A percentile compares a stretch with the other conserved stretches of the same genome.
These are phyloP conservation scores for Taxidea taxus DNA, from an alignment of 2,113 vertebrate species.

Conservation along the genomic window DNA sequence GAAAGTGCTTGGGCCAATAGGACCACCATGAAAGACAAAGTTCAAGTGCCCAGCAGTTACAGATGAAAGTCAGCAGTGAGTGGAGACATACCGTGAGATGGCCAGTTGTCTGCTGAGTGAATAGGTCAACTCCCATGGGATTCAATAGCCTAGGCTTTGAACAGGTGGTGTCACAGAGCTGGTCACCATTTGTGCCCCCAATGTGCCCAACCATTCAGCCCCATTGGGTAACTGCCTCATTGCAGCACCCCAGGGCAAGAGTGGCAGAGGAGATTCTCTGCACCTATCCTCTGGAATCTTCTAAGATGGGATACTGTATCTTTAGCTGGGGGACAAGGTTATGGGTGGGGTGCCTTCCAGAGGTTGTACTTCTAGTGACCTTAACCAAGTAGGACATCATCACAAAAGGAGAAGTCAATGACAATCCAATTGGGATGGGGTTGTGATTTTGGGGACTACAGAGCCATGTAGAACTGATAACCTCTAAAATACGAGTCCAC, in stretches of 20 bases:
- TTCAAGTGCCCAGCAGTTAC: neutral
- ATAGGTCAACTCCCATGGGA: neutral
- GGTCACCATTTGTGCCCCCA: accelerated
- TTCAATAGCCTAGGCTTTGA: neutral
- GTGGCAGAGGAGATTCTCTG: neutral
- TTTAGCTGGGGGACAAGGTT: neutral
- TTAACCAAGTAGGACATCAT: neutral
- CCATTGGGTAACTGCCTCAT: too few relatives aligned
- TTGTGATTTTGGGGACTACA: neutral
- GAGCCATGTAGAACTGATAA: neutral
- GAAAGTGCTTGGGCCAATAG: neutral
- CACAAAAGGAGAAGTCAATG: neutral
- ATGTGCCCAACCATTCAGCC: neutral
- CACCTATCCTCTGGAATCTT: neutral
- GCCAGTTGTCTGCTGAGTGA: neutral
- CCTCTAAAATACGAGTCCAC: neutral
- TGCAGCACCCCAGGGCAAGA: neutral
- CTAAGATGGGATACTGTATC: neutral
- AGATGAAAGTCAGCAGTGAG: neutral
- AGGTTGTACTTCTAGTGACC: neutral
- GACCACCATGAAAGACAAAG: too few relatives aligned
- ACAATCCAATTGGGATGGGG: neutral
- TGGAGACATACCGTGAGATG: neutral
- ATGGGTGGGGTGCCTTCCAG: neutral
- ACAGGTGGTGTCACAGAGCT: too few relatives aligned